Base-by-base conservation (phyloP, 2,888 invertebrate species). In the Drosophila paranaensis region DNA sequence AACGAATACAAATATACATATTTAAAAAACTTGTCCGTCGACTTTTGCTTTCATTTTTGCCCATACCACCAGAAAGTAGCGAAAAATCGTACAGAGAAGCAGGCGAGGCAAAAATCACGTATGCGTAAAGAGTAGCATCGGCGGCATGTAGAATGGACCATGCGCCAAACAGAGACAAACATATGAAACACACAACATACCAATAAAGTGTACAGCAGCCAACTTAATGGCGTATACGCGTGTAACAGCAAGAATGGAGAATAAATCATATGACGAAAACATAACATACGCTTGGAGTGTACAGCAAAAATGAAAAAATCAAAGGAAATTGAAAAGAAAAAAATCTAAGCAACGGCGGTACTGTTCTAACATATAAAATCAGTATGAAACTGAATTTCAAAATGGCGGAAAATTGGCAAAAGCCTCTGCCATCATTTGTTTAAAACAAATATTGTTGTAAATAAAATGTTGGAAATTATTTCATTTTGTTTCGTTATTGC, bases 21-120 rank as follows among this genome's bases (percentile, higher is more conserved):
- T 79, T 66, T 73, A 33, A 73, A 77, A 83, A 89, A 89, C 89
- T 84, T 80, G 91, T 89, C 82, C 81, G 81, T 82, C 90, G 88
- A 91, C 91, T 91, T 90, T 91, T 91, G 91, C 91, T 91, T 91
- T 91, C 91, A 80, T 89, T 90, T 80, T 77, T 74, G 63, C 70
- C 40, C 75, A 71, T 67, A 63, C 75, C 60, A 53, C 70, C 70
- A 73, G 63, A 78, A 63, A 79, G 83, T 79, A 69, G 80, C 77
- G 73, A 78, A 88, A 88, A 79, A 72, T 82, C 72, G 66, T 70
- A 79, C 68, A 70, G 69, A 70, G 69, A 20, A 40, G 70, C 71
- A 83, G 64, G 61, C 68, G 40, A 61, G 58, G 69, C 65, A 82
- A 80, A 86, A 88, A 86, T 87, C 89, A 89, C 79, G 79, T 87